Percentiles rank a stretch among this genome's conserved stretches.
Evolutionary conservation across 2,797 vertebrate genomes (phyloP).

Genomic region (Varecia variegata): DNA sequence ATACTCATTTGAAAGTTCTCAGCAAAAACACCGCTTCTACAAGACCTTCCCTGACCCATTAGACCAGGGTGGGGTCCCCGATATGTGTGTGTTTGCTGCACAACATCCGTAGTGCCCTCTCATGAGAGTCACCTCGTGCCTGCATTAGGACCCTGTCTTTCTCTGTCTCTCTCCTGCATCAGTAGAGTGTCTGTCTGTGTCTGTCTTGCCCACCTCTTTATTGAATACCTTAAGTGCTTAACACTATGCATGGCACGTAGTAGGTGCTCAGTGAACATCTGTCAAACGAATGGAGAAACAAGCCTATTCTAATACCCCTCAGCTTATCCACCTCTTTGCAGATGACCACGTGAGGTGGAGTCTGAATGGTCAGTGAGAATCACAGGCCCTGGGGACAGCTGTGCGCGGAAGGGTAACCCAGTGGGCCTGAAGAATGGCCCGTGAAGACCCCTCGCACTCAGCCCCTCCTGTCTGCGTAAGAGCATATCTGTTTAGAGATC

Average conservation of each 20-base stretch:
- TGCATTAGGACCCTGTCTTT: background rate
- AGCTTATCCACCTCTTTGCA: background rate
- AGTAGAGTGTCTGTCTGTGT: background rate
- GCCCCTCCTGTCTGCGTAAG: fast-evolving
- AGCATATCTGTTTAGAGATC: background rate
- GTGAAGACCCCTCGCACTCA: background rate
- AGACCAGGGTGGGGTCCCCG: background rate
- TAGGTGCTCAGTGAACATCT: background rate
- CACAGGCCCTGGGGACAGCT: no score
- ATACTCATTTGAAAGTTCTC: background rate
- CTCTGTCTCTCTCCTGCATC: background rate
- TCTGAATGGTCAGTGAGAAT: background rate
- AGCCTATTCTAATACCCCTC: background rate
- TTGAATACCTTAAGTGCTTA: background rate
- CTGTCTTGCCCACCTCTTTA: background rate
- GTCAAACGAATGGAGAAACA: background rate
- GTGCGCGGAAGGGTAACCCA: background rate
- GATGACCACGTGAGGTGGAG: background rate
- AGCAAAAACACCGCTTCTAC: background rate
- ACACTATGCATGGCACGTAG: background rate
- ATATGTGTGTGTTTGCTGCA: background rate
- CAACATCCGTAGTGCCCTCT: fast-evolving
- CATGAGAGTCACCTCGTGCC: background rate
- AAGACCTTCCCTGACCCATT: background rate
- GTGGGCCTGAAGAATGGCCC: background rate